phyloP scores from a whole-genome alignment of 1,140 invertebrate genomes.

The Akabosia matsudoensis region DNA sequence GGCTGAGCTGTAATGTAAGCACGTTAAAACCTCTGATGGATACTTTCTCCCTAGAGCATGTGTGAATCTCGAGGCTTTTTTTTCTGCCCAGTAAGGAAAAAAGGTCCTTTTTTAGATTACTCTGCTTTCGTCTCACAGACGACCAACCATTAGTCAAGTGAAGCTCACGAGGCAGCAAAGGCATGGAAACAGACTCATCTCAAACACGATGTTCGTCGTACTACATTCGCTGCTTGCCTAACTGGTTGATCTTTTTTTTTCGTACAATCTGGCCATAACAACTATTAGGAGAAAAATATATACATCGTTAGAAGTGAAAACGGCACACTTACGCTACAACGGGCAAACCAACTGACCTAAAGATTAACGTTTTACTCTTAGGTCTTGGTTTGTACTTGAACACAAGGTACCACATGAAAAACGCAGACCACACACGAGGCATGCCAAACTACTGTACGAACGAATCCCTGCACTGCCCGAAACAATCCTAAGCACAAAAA shows the following conservation, averaged over 20 bases:
- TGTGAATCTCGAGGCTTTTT: not conserved
- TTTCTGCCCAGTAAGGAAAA: not conserved
- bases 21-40: not conserved
- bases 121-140: conserved; percentile 20
- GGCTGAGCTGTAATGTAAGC: no score
- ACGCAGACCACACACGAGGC: not conserved
- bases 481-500: not conserved
- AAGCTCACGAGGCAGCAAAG: not conserved
- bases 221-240: not conserved
- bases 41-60: not conserved
- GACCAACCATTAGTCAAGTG: conserved; percentile 22
- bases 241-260: not conserved
- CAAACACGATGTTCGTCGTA: not conserved
- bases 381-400: not conserved
- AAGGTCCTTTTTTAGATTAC: conserved; percentile 17
- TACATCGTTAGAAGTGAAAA: no score
- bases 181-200: not conserved
- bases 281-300: no score
- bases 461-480: not conserved
- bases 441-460: no score
- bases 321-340: not conserved
- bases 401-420: not conserved
- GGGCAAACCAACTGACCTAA: conserved; percentile 12
- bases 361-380: not conserved
- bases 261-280: no score